phyloP scores from a whole-genome alignment of 2,888 invertebrate species.

The Lepetodrilus schrolli region DNA sequence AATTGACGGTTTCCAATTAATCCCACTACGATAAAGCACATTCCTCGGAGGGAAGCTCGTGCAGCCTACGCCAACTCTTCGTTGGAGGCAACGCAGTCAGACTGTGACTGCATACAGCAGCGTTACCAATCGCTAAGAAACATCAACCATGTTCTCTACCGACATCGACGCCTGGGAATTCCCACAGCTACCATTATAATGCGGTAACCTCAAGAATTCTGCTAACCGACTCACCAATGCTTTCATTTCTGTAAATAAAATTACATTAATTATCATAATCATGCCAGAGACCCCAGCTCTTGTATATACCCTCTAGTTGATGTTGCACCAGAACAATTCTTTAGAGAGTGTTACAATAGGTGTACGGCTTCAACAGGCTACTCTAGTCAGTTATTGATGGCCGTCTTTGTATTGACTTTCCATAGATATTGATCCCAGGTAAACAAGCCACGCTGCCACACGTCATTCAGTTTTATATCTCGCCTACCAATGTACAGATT shows the following conservation, averaged over 20 bases:
- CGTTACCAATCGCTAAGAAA: background rate
- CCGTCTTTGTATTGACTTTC: background rate
- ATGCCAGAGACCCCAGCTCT: background rate
- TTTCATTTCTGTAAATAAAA: slow-evolving; percentile 6
- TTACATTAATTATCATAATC: background rate
- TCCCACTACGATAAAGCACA: background rate
- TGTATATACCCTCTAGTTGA: background rate
- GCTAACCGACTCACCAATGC: background rate
- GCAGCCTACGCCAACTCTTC: background rate
- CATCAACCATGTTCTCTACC: background rate
- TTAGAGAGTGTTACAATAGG: background rate
- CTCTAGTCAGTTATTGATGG: slow-evolving; percentile 2
- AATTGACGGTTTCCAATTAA: background rate
- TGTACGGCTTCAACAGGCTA: background rate
- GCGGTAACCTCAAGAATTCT: background rate
- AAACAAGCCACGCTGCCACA: too few species aligned
- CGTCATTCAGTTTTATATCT: too few species aligned
- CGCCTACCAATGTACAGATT: too few species aligned
- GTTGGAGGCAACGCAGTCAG: background rate
- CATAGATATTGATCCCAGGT: slow-evolving; percentile 3
- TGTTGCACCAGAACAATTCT: background rate
- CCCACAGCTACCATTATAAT: background rate
- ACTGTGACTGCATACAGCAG: background rate
- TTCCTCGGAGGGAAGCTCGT: background rate
- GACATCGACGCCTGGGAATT: background rate